Conservation (phyloP, 2,797 vertebrate species). For the Agapornis canus region DNA sequence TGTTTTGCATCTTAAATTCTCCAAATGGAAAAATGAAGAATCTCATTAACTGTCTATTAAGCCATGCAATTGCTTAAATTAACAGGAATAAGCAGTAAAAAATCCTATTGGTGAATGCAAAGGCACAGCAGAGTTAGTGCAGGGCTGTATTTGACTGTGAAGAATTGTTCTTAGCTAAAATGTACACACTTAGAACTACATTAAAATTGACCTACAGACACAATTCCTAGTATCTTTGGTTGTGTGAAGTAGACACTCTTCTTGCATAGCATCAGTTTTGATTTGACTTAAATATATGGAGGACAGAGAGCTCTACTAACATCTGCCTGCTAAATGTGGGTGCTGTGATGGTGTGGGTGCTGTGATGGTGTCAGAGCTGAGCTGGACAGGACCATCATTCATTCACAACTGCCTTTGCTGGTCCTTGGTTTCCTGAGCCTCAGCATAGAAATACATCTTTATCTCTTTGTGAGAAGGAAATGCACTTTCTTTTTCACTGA, state of each 20-base stretch:
- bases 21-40: slow-evolving; percentile 32
- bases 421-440: neutral
- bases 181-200: neutral
- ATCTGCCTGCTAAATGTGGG: neutral
- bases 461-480: neutral
- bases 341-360: neutral
- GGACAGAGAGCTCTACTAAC: neutral
- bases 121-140: neutral
- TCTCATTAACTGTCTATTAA: slow-evolving; percentile 37
- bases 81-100: neutral
- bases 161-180: neutral
- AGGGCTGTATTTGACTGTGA: neutral
- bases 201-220: neutral
- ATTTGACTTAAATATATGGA: neutral
- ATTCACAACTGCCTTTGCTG: neutral
- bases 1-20: slow-evolving; percentile 24
- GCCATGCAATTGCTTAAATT: slow-evolving; percentile 35
- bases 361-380: neutral
- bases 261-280: neutral
- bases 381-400: neutral
- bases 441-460: neutral
- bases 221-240: neutral
- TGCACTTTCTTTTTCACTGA: neutral
- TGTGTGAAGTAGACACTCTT: neutral
- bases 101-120: neutral